Evolutionary conservation across 2,113 vertebrate genomes (phyloP).

Genomic region (Percopsis transmontana): DNA sequence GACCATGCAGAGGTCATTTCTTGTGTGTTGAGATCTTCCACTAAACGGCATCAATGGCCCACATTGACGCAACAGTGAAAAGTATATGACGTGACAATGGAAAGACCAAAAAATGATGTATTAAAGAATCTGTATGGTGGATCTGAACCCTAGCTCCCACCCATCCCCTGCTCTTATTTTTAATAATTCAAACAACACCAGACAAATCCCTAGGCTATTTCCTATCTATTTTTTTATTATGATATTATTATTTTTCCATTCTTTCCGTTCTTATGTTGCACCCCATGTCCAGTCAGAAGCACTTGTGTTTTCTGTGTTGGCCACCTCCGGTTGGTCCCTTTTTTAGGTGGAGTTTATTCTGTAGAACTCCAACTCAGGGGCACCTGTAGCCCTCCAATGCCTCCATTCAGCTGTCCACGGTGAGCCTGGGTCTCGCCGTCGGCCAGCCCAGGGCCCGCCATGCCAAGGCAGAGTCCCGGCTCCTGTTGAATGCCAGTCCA

Average conservation of each 20-base stretch:
- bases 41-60: constrained; percentile 49
- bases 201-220: constrained; percentile 3
- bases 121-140: constrained; percentile 60
- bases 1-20: constrained; percentile 66
- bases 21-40: constrained; percentile 78
- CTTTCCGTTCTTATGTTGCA: background rate
- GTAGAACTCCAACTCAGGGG: too few species aligned
- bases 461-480: background rate
- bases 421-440: too few species aligned
- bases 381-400: too few species aligned
- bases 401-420: too few species aligned
- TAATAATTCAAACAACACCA: constrained; percentile 45
- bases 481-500: constrained; percentile 25
- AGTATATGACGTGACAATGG: constrained; percentile 53
- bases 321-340: constrained; percentile 6
- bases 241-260: background rate
- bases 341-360: constrained; percentile 7
- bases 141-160: constrained; percentile 36
- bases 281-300: constrained; percentile 11
- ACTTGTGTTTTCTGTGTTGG: constrained; percentile 25
- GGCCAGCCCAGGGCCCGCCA: too few species aligned
- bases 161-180: constrained; percentile 26
- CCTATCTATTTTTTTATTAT: constrained; percentile 9
- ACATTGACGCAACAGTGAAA: constrained; percentile 44
- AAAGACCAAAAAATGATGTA: constrained; percentile 4